These are phyloP conservation scores for Lamprologus lemairii DNA, from an alignment of 2,113 vertebrate genomes.

Conservation along the genomic window DNA sequence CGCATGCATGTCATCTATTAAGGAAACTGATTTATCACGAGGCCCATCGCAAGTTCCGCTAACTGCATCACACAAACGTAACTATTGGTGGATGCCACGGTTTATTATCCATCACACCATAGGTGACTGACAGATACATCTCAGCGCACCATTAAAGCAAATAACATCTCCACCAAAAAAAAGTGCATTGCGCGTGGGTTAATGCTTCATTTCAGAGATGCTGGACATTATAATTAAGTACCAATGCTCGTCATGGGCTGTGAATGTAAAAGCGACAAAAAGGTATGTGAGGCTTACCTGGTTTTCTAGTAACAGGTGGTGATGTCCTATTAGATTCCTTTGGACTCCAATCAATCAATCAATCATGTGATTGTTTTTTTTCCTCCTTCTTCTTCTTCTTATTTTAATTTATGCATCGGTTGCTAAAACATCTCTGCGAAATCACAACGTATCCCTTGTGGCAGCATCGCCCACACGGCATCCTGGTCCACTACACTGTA, in stretches of 20 bases:
- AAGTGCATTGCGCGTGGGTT: slow-evolving; percentile 24
- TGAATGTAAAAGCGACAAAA: background rate
- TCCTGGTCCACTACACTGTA: slow-evolving; percentile 54
- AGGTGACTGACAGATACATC: background rate
- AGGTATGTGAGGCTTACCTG: slow-evolving; percentile 59
- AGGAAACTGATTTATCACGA: background rate
- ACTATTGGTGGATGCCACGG: background rate
- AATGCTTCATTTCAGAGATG: background rate
- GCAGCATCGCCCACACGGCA: slow-evolving; percentile 66
- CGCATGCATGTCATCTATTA: background rate
- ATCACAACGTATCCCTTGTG: slow-evolving; percentile 66
- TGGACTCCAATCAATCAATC: slow-evolving; percentile 16
- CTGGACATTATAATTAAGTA: background rate
- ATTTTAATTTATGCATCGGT: slow-evolving; percentile 49
- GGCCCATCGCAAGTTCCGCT: background rate
- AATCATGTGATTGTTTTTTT: slow-evolving; percentile 4
- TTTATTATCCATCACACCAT: slow-evolving; percentile 2
- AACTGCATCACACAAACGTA: background rate
- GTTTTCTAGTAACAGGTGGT: slow-evolving; percentile 71
- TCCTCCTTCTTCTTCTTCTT: background rate
- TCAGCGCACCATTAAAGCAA: background rate
- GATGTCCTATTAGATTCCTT: slow-evolving; percentile 45
- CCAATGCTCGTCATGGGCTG: background rate
- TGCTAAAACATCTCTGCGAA: slow-evolving; percentile 55
- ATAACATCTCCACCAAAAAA: background rate